Evolutionary conservation across 2,888 invertebrate species (phyloP).

Genomic region (Ferdinandea cuprea): DNA sequence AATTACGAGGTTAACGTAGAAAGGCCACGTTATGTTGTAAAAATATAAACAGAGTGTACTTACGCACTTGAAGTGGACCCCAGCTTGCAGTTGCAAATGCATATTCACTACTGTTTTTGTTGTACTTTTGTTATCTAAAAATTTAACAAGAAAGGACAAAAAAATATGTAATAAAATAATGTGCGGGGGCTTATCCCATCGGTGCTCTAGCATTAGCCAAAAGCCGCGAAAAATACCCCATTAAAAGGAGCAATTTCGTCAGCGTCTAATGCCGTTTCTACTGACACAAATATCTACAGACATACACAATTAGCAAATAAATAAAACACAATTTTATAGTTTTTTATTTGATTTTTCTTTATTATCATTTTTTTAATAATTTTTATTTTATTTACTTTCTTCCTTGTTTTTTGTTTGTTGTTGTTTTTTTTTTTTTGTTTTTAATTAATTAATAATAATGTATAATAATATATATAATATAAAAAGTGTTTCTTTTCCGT

Average conservation of each 20-base stretch:
- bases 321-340: conserved; percentile 40
- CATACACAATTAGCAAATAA: conserved; percentile 17
- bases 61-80: too few relatives aligned
- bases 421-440: conserved; percentile 54
- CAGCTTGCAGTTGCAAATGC: too few relatives aligned
- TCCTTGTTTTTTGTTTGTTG: conserved; percentile 68
- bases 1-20: too few relatives aligned
- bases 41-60: too few relatives aligned
- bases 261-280: conserved; percentile 18
- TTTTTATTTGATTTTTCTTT: conserved; percentile 75
- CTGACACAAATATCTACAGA: too few relatives aligned
- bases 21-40: too few relatives aligned
- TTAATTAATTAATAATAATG: conserved; percentile 72
- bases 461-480: conserved; percentile 73
- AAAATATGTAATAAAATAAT: too few relatives aligned
- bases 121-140: too few relatives aligned
- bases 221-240: too few relatives aligned
- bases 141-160: too few relatives aligned
- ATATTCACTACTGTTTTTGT: too few relatives aligned
- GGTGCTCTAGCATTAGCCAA: too few relatives aligned
- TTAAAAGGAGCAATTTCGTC: conserved; percentile 45
- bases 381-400: conserved; percentile 63
- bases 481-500: conserved; percentile 75
- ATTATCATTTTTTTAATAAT: conserved; percentile 65
- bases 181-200: not conserved